These are phyloP conservation scores for Calameuta idolon DNA, from an alignment of 2,888 invertebrate genomes.

Conservation along the genomic window DNA sequence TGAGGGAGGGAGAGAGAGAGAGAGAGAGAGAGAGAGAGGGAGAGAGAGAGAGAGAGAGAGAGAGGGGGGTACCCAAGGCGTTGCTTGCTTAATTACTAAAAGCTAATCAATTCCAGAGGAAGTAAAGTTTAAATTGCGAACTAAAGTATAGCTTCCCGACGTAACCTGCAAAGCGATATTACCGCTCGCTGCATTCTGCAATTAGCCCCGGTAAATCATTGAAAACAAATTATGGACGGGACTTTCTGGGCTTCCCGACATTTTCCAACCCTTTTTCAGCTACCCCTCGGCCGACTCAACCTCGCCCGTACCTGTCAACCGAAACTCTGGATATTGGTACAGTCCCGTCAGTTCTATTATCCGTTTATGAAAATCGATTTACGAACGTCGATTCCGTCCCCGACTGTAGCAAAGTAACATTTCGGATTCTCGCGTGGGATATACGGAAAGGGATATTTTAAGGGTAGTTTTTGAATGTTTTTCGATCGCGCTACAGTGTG, in stretches of 20 bases:
- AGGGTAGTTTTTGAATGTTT: too few species aligned
- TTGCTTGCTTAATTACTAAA: slow-evolving; percentile 68
- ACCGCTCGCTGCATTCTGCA: slow-evolving; percentile 63
- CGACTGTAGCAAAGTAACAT: too few species aligned
- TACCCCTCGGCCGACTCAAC: slow-evolving; percentile 13
- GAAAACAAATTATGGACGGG: slow-evolving; percentile 64
- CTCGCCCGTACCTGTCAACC: slow-evolving; percentile 23
- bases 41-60: slow-evolving; percentile 19
- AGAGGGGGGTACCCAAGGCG: slow-evolving; percentile 54
- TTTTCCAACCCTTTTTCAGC: slow-evolving; percentile 9
- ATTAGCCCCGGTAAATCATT: slow-evolving; percentile 67
- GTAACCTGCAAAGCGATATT: slow-evolving; percentile 47
- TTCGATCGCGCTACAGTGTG: too few species aligned
- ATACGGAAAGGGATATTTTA: too few species aligned
- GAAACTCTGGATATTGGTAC: slow-evolving; percentile 5
- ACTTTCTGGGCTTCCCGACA: slow-evolving; percentile 14
- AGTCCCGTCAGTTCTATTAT: neutral
- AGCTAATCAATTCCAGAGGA: slow-evolving; percentile 68
- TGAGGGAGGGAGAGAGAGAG: slow-evolving; percentile 26
- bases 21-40: slow-evolving; percentile 25
- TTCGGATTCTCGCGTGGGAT: too few species aligned
- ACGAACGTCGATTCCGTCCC: too few species aligned
- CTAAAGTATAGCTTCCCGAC: slow-evolving; percentile 65
- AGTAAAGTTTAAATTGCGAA: slow-evolving; percentile 68
- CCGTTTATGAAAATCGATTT: too few species aligned